Evolutionary conservation across 2,113 vertebrate species (phyloP).

Genomic region (Furnarius figulus): DNA sequence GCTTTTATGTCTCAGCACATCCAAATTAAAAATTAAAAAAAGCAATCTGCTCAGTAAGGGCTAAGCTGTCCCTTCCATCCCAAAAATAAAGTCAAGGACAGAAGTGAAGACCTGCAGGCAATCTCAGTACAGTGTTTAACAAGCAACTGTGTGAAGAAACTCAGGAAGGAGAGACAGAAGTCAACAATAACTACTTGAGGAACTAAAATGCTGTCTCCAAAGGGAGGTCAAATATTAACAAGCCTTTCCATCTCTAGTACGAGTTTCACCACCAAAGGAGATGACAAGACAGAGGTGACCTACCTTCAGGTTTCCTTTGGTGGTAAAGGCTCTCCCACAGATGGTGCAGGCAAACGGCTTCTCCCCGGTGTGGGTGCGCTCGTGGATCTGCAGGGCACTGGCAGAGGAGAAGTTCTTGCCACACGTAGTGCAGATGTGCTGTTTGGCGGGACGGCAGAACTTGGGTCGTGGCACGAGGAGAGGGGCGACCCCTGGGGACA

Average conservation of each 20-base stretch:
- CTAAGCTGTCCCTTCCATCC: neutral
- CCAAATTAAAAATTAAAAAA: neutral
- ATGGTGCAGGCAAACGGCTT: conserved; percentile 95
- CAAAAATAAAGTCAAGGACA: neutral
- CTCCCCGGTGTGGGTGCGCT: conserved; percentile 95
- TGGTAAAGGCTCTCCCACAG: conserved; percentile 94
- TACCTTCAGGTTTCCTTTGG: conserved; percentile 98
- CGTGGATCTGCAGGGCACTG: conserved; percentile 95
- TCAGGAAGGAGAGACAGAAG: neutral
- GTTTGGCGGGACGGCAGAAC: conserved; percentile 87
- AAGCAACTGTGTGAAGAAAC: neutral
- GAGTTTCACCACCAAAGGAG: neutral
- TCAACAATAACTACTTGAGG: neutral
- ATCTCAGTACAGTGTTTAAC: neutral
- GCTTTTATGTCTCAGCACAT: neutral
- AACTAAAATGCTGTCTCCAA: neutral
- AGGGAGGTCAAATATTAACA: neutral
- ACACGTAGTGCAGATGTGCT: conserved; percentile 88
- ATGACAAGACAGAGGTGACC: fast-evolving
- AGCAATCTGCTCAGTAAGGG: neutral
- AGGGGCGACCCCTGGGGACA: conserved; percentile 81
- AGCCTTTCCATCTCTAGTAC: neutral
- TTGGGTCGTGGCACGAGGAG: conserved; percentile 73
- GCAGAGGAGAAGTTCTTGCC: conserved; percentile 97
- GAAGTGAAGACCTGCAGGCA: neutral